Percentiles rank a stretch among this genome's conserved stretches.
phyloP scores from a whole-genome alignment of 1,140 invertebrate species.

The Medauroidea extradentata region DNA sequence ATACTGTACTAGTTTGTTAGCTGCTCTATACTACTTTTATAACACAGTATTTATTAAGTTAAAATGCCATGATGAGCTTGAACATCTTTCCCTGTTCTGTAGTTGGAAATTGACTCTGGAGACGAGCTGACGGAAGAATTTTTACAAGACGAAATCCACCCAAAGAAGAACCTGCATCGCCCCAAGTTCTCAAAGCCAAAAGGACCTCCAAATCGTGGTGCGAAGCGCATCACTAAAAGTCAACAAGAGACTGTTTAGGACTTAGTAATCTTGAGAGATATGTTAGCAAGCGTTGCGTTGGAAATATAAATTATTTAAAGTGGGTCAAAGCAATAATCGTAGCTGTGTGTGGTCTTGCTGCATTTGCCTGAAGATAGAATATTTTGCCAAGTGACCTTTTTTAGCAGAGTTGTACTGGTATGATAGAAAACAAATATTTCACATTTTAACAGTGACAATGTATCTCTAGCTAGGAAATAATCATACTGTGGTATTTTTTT shows the following conservation, averaged over 20 bases:
- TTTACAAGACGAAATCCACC: conserved; percentile 91
- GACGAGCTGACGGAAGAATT: conserved; percentile 85
- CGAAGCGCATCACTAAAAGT: conserved; percentile 80
- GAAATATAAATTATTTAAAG: not conserved
- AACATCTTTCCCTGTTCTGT: conserved; percentile 19
- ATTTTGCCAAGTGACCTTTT: not conserved
- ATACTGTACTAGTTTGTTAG: not conserved
- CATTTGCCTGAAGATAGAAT: conserved; percentile 3
- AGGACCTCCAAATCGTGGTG: conserved; percentile 86
- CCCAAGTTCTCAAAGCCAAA: conserved; percentile 94
- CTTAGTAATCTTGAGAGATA: too few relatives aligned
- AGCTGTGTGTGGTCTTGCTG: conserved; percentile 4
- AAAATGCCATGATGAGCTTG: not conserved
- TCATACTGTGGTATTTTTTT: too few relatives aligned
- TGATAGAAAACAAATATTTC: not conserved
- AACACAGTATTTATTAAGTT: not conserved
- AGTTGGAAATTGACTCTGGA: conserved; percentile 90
- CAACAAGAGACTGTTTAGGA: conserved; percentile 33
- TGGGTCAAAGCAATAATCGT: not conserved
- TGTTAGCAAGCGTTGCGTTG: too few relatives aligned
- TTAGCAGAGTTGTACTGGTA: not conserved
- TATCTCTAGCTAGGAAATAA: too few relatives aligned
- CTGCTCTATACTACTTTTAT: not conserved
- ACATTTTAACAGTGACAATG: too few relatives aligned
- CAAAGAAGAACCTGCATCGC: conserved; percentile 82